phyloP scores from a whole-genome alignment of 2,797 vertebrate genomes.

The Chrysocyon brachyurus region DNA sequence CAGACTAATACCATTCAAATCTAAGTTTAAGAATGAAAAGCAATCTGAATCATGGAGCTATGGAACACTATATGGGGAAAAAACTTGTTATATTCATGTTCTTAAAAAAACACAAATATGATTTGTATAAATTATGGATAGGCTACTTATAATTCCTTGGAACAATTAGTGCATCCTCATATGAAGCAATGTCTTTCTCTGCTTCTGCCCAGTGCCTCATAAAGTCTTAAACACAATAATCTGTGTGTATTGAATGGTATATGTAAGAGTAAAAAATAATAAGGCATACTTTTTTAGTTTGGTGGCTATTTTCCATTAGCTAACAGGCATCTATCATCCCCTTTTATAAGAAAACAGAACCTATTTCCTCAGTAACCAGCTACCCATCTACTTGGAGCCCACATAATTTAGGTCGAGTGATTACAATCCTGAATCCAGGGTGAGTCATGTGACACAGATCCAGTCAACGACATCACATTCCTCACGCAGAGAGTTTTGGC shows the following conservation, averaged over 20 bases:
- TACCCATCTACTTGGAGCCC: neutral
- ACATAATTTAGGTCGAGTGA: neutral
- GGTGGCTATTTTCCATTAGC: neutral
- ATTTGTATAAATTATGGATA: neutral
- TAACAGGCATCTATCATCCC: neutral
- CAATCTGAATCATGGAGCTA: slow-evolving; percentile 11
- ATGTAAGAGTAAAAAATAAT: neutral
- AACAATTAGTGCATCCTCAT: neutral
- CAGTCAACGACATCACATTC: neutral
- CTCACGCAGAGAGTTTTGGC: neutral
- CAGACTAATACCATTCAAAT: slow-evolving; percentile 54
- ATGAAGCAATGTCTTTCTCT: neutral
- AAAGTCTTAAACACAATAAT: neutral
- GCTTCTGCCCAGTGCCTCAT: neutral
- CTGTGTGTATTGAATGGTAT: neutral
- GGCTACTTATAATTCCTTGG: neutral
- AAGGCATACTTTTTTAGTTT: neutral
- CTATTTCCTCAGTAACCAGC: neutral
- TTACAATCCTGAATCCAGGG: neutral
- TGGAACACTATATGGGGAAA: neutral
- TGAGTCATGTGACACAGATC: neutral
- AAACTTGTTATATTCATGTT: neutral
- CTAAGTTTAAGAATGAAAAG: slow-evolving; percentile 39
- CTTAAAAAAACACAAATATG: neutral
- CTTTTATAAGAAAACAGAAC: neutral